Base-by-base conservation (phyloP, 2,888 invertebrate genomes). In the Helicoverpa assulta region DNA sequence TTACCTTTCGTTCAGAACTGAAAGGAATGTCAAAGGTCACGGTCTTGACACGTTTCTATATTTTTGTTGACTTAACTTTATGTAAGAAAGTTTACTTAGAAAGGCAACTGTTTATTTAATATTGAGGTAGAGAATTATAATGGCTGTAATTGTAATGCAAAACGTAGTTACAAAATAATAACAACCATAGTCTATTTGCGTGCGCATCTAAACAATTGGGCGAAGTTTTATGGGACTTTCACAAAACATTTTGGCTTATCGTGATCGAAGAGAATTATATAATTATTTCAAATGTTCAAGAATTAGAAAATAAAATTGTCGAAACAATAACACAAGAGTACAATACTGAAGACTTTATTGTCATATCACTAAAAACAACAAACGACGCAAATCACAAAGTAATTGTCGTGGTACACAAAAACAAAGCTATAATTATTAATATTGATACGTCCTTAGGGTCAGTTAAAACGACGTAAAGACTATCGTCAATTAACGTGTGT, bases 141-240 rank as follows among this genome's bases (percentile, higher is more conserved):
- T 59, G 21, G 21, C 60, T 53, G 26, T 61, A 58, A 78, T 59
- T 10, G 18, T 51, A 14, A 73, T 54, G 53, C 18, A 56, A 67
- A 73, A 75, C 54, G 57, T 51, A 54, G 61, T 40, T 26, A 51
- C 40, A 47, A 58, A 73, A 67, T 52, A 52, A 69, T 61, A 16
- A 52, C 47, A 37, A 47, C 40, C 7, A 52, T 58, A 40, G 19
- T 55, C 16, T 66, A 60, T 71, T 64, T 72, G 47, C 62, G 71
- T 70, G 72, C 69, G 62, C 75, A 74, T 81, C 63, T 65, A 63
- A 60, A 72, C 56, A 56, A 67, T 65, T 67, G 60, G 63, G 55
- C 61, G 58, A 10, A 59, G 54, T 71, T 70, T 83, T 67, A 83
- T 81, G 73, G 67, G 56, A 78, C 81, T 82, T 82, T 82, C 84